phyloP scores from a whole-genome alignment of 1,140 invertebrate species.

The Rhizoglyphus robini region DNA sequence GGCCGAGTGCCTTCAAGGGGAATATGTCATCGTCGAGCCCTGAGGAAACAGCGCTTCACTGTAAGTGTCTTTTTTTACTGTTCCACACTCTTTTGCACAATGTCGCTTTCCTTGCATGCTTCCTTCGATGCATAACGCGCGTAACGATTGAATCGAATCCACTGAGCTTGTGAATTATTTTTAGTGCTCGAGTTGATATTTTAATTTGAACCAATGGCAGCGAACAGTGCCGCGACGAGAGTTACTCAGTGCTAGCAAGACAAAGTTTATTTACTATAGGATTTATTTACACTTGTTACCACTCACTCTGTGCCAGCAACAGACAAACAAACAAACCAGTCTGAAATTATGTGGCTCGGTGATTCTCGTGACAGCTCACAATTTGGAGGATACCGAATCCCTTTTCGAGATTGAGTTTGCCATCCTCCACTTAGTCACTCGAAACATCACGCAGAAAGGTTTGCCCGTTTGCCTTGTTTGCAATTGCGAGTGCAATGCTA shows the following conservation, averaged over 20 bases:
- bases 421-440: too few species aligned
- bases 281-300: slow-evolving; percentile 9
- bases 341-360: not conserved
- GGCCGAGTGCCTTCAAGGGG: too few species aligned
- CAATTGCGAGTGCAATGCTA: too few species aligned
- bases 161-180: too few species aligned
- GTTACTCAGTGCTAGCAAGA: not conserved
- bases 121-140: too few species aligned
- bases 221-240: not conserved
- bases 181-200: not conserved
- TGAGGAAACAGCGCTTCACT: not conserved
- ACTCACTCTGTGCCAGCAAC: not conserved
- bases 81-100: not conserved
- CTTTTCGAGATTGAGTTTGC: too few species aligned
- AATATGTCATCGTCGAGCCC: not conserved
- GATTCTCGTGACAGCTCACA: not conserved
- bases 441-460: too few species aligned
- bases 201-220: not conserved
- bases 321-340: not conserved
- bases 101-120: not conserved
- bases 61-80: not conserved
- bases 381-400: too few species aligned
- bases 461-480: too few species aligned
- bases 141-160: too few species aligned
- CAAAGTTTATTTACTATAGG: slow-evolving; percentile 6